Conservation (phyloP, 2,113 vertebrate species). For the Heterotis niloticus region DNA sequence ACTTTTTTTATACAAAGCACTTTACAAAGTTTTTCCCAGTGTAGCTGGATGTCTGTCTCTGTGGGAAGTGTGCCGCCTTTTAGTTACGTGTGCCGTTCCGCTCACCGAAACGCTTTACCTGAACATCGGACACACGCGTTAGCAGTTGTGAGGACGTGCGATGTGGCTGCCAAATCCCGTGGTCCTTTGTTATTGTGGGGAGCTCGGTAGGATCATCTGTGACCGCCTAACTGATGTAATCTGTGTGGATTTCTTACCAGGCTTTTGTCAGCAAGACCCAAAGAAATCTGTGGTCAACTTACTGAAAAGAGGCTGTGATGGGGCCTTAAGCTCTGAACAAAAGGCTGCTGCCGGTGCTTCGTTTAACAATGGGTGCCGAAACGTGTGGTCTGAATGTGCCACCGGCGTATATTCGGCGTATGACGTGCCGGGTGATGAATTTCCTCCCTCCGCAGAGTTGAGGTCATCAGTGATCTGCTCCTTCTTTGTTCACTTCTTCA, state of each 20-base stretch:
- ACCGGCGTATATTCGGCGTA: conserved; percentile 50
- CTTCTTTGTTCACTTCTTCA: conserved; percentile 50
- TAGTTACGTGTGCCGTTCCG: too few relatives aligned
- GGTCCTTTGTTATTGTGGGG: not conserved
- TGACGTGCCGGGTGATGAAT: conserved; percentile 63
- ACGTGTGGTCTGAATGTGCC: conserved; percentile 52
- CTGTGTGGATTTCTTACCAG: not conserved
- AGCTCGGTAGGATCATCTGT: not conserved
- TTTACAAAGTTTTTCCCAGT: too few relatives aligned
- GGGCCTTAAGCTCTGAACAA: conserved; percentile 55
- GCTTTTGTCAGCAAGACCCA: conserved; percentile 38
- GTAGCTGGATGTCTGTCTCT: too few relatives aligned
- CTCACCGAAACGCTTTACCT: too few relatives aligned
- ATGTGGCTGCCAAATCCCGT: not conserved
- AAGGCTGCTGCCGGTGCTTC: conserved; percentile 52
- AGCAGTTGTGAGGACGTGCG: not conserved
- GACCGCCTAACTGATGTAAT: not conserved
- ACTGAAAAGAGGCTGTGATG: conserved; percentile 40
- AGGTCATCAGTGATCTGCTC: conserved; percentile 56
- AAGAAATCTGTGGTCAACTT: conserved; percentile 53
- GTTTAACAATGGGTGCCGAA: conserved; percentile 61
- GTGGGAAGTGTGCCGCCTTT: too few relatives aligned
- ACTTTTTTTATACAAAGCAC: too few relatives aligned
- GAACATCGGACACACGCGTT: too few relatives aligned
- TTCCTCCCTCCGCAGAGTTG: conserved; percentile 48